These are phyloP conservation scores for Cantharis lateralis DNA, from an alignment of 2,888 invertebrate species.

Conservation along the genomic window DNA sequence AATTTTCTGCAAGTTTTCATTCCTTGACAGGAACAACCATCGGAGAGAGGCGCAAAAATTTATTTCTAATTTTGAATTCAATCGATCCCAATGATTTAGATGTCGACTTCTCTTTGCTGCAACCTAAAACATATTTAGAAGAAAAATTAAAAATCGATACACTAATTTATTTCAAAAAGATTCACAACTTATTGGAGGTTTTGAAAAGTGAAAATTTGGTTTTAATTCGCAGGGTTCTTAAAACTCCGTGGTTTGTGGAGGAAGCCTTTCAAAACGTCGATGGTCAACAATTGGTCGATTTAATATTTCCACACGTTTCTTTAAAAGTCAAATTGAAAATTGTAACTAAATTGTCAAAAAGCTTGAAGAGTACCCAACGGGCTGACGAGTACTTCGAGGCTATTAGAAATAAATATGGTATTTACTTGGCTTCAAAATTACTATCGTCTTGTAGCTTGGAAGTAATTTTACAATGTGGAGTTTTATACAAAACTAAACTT, in stretches of 20 bases:
- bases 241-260: slow-evolving; percentile 24
- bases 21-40: slow-evolving; percentile 8
- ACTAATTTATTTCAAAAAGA: slow-evolving; percentile 19
- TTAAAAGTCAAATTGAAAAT: slow-evolving; percentile 23
- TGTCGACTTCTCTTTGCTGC: slow-evolving; percentile 7
- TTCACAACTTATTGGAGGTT: slow-evolving; percentile 16
- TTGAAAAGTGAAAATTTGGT: slow-evolving; percentile 23
- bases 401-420: slow-evolving; percentile 23
- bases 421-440: slow-evolving; percentile 22
- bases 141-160: slow-evolving; percentile 25
- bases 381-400: slow-evolving; percentile 23
- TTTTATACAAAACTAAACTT: slow-evolving; percentile 14
- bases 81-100: background rate
- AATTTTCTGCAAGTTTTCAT: slow-evolving; percentile 10
- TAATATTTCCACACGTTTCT: slow-evolving; percentile 21
- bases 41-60: slow-evolving; percentile 14
- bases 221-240: slow-evolving; percentile 22
- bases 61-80: slow-evolving; percentile 8
- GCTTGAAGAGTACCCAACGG: slow-evolving; percentile 8
- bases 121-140: slow-evolving; percentile 9
- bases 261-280: slow-evolving; percentile 10
- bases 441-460: slow-evolving; percentile 16
- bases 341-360: slow-evolving; percentile 15
- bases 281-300: slow-evolving; percentile 11
- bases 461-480: slow-evolving; percentile 15